Conservation (phyloP, 2,888 invertebrate species). For the Drepana falcataria region DNA sequence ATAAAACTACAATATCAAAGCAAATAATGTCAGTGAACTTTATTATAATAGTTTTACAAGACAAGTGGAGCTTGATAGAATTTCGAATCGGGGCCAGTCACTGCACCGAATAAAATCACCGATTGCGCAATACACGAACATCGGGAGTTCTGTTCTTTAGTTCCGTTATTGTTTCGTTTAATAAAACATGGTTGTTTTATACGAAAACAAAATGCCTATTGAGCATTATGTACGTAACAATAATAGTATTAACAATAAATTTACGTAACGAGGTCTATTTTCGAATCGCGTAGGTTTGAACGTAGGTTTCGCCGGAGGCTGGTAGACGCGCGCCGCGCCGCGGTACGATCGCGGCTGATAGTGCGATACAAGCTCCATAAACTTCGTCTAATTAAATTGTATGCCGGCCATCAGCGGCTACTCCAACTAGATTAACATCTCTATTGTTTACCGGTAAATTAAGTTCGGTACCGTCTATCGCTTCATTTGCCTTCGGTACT, state of each 20-base stretch:
- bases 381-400: slow-evolving; percentile 74
- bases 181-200: slow-evolving; percentile 42
- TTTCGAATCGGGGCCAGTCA: slow-evolving; percentile 46
- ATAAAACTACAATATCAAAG: slow-evolving; percentile 20
- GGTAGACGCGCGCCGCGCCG: slow-evolving; percentile 18
- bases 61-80: slow-evolving; percentile 33
- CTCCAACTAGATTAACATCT: slow-evolving; percentile 61
- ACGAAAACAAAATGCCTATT: slow-evolving; percentile 37
- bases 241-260: slow-evolving; percentile 14
- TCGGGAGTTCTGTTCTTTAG: slow-evolving; percentile 46
- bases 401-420: slow-evolving; percentile 49
- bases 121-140: slow-evolving; percentile 52
- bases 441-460: slow-evolving; percentile 71
- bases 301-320: slow-evolving; percentile 39
- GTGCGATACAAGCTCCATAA: slow-evolving; percentile 58
- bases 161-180: slow-evolving; percentile 54
- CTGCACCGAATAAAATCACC: slow-evolving; percentile 54
- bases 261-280: slow-evolving; percentile 23
- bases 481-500: slow-evolving; percentile 43
- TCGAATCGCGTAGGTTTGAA: slow-evolving; percentile 37
- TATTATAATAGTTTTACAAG: slow-evolving; percentile 45
- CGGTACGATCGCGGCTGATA: slow-evolving; percentile 55
- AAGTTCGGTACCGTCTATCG: slow-evolving; percentile 55
- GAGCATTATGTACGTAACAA: slow-evolving; percentile 31
- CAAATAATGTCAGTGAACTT: slow-evolving; percentile 44